These are phyloP conservation scores for Pasiphila rectangulata DNA, from an alignment of 2,888 invertebrate genomes.

Conservation along the genomic window DNA sequence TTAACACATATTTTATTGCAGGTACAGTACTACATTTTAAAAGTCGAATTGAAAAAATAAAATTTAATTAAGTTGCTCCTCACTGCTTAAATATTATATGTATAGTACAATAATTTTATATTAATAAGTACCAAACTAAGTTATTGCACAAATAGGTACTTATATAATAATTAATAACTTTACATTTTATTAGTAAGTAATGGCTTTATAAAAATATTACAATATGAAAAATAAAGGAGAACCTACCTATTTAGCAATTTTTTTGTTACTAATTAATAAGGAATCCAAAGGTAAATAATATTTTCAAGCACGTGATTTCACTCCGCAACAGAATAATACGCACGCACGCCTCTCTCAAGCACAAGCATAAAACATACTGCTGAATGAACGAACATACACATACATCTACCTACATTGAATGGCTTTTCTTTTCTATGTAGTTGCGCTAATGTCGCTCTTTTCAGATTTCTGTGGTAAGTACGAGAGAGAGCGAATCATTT, in stretches of 20 bases:
- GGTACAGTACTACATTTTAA: too few relatives aligned
- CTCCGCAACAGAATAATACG: constrained; percentile 32
- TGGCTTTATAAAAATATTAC: too few relatives aligned
- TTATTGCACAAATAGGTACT: not conserved
- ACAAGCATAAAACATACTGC: constrained; percentile 58
- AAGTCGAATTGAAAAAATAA: too few relatives aligned
- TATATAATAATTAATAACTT: not conserved
- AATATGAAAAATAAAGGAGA: not conserved
- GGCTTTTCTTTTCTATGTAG: constrained; percentile 24
- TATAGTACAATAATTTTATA: too few relatives aligned
- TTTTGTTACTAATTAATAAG: too few relatives aligned
- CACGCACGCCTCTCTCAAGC: constrained; percentile 46
- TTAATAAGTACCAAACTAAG: too few relatives aligned
- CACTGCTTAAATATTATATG: too few relatives aligned
- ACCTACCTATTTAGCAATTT: not conserved
- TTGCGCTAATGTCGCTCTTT: constrained; percentile 5
- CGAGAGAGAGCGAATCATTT: constrained; percentile 46
- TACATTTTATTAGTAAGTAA: too few relatives aligned
- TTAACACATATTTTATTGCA: too few relatives aligned
- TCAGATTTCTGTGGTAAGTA: constrained; percentile 30
- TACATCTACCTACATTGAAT: too few relatives aligned
- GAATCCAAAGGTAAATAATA: not conserved
- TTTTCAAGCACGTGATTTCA: constrained; percentile 53
- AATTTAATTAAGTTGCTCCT: too few relatives aligned
- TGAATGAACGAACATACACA: too few relatives aligned